Percentiles rank a stretch among this genome's conserved stretches.
phyloP scores from a whole-genome alignment of 2,888 invertebrate species.

The Acanthosoma haemorrhoidale region DNA sequence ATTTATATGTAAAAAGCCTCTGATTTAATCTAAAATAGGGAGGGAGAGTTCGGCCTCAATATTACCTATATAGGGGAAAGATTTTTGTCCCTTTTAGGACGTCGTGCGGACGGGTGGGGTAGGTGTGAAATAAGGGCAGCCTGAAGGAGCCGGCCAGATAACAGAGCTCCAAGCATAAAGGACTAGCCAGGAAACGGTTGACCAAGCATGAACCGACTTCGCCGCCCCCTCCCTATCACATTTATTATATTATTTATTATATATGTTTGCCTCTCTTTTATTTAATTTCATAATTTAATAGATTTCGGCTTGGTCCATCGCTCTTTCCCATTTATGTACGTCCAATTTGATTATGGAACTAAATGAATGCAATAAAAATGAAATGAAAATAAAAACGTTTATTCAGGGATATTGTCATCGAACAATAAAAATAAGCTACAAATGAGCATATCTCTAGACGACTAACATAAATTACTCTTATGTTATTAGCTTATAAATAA shows the following conservation, averaged over 20 bases:
- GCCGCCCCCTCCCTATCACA: neutral
- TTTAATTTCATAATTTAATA: neutral
- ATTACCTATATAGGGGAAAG: neutral
- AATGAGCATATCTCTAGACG: too few species aligned
- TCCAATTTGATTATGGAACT: too few species aligned
- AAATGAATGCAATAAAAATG: too few species aligned
- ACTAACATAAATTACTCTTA: too few species aligned
- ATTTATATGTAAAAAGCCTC: too few species aligned
- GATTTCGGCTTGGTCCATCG: too few species aligned
- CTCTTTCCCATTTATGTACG: too few species aligned
- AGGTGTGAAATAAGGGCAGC: slow-evolving; percentile 14
- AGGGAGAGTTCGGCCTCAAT: neutral
- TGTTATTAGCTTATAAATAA: too few species aligned
- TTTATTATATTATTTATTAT: neutral
- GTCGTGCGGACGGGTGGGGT: neutral
- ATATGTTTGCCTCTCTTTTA: slow-evolving; percentile 9
- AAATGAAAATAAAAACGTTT: too few species aligned
- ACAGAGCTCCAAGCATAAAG: slow-evolving; percentile 13
- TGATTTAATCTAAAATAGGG: too few species aligned
- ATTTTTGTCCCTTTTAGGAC: neutral
- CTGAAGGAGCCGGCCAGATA: slow-evolving; percentile 3
- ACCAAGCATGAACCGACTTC: slow-evolving; percentile 17
- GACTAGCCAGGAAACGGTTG: slow-evolving; percentile 14
- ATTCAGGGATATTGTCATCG: too few species aligned
- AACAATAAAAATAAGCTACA: too few species aligned